Evolutionary conservation across 2,113 vertebrate species (phyloP), one percentile per base, ranked within the genome.

Genomic region (Siphamia tubifer): DNA sequence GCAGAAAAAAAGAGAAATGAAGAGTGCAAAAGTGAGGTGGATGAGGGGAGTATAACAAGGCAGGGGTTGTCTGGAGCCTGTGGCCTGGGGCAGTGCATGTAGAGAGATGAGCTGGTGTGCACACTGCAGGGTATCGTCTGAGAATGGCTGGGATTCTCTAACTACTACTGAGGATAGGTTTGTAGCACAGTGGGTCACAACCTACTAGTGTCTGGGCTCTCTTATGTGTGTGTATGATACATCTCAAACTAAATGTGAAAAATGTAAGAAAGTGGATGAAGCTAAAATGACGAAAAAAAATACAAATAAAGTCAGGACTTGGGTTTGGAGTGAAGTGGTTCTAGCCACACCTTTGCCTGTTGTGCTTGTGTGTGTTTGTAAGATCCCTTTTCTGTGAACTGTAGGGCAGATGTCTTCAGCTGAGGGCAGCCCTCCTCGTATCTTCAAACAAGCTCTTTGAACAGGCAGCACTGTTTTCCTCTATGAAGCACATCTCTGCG

Each of bases 121-220:
- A 63, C 64, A 61, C 82, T 82, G 76, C 70, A 75, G 87, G 85
- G 74, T 48, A 63, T 49, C 54, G 34, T 74, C 64, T 79, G 30
- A 63, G 70, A 71, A 51, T 9, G 34, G 71, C 27, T 17, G 66
- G 63, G 54, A 57, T 78, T 44, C 76, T 71, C 62, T 64, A 75
- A 76, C 67, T 71, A 52, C 67, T 83, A 73, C 47, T 44, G 73
- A 81, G 71, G 65, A 61, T 49, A 65, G 54, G 52, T 66, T 67
- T 81, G 61, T 58, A 67, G 66, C 82, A 53, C 73, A 79, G 73
- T 79, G 43, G 77, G 81, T 68, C 79, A 75, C 60, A 69, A 52
- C 51, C 43, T 63, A 39, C 60, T 30, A 27, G 40, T 32, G 62
- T 67, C 57, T 73, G 51, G 13, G 11, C 7, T 64, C 62, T 55